phyloP scores from a whole-genome alignment of 1,140 invertebrate genomes.

The Danaus melanippus region DNA sequence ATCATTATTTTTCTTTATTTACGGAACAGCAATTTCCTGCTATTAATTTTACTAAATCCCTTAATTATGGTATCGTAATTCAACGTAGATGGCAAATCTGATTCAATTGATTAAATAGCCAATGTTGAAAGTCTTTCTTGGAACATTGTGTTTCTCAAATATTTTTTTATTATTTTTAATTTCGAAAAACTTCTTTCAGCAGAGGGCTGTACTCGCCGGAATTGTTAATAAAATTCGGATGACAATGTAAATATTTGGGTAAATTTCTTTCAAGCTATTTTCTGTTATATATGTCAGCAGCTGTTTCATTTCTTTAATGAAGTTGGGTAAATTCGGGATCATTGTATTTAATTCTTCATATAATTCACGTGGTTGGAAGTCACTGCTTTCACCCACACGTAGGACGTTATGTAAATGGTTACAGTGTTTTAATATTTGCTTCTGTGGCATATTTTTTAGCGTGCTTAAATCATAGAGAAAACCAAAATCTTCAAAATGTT shows the following conservation, averaged over 20 bases:
- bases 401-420: constrained; percentile 13
- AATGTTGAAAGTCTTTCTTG: constrained; percentile 17
- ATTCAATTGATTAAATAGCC: constrained; percentile 13
- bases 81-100: constrained; percentile 13
- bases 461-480: constrained; percentile 16
- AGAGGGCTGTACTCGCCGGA: neutral
- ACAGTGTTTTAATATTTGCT: constrained; percentile 20
- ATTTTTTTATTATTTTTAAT: constrained; percentile 13
- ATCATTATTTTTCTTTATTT: too few relatives aligned
- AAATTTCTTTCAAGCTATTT: constrained; percentile 20
- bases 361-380: constrained; percentile 18
- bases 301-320: constrained; percentile 15
- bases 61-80: constrained; percentile 15
- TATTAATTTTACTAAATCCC: constrained; percentile 12
- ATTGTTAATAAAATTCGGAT: constrained; percentile 13
- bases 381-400: constrained; percentile 19
- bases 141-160: constrained; percentile 13
- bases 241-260: constrained; percentile 18
- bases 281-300: constrained; percentile 11
- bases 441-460: constrained; percentile 14
- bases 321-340: constrained; percentile 19
- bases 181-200: constrained; percentile 11
- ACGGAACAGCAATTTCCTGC: too few relatives aligned
- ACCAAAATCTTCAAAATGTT: constrained; percentile 7
- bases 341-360: constrained; percentile 21